These are phyloP conservation scores for Laticauda colubrina DNA, from an alignment of 2,113 vertebrate genomes.

Conservation along the genomic window DNA sequence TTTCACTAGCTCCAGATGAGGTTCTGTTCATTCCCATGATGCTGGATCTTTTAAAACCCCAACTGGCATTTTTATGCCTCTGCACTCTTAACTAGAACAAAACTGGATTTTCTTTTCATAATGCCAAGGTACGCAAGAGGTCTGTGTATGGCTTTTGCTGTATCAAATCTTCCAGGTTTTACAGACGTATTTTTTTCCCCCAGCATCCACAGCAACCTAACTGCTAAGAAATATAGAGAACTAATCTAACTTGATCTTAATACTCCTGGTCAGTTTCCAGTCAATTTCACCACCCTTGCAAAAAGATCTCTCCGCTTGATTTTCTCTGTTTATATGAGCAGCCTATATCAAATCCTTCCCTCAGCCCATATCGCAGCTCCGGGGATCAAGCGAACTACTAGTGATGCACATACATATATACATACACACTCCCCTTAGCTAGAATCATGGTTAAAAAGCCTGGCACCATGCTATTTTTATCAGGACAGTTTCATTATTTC, in stretches of 20 bases:
- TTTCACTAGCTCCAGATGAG: not conserved
- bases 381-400: not conserved
- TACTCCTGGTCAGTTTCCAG: not conserved
- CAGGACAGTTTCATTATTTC: not conserved
- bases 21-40: not conserved
- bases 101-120: not conserved
- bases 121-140: not conserved
- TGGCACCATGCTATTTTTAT: not conserved
- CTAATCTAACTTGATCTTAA: not conserved
- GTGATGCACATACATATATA: not conserved
- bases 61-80: not conserved
- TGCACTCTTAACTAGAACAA: not conserved
- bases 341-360: not conserved
- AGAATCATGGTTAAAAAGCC: not conserved
- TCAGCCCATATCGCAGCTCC: not conserved
- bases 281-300: not conserved
- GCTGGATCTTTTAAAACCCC: not conserved
- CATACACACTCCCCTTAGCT: not conserved
- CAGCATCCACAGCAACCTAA: not conserved
- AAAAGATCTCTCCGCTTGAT: not conserved
- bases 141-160: not conserved
- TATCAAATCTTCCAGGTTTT: not conserved
- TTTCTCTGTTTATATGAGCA: not conserved
- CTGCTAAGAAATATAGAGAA: not conserved
- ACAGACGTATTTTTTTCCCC: not conserved